Percentiles rank a stretch among this genome's conserved stretches.
Conservation (phyloP, 2,797 vertebrate genomes). For the Lithobates pipiens region DNA sequence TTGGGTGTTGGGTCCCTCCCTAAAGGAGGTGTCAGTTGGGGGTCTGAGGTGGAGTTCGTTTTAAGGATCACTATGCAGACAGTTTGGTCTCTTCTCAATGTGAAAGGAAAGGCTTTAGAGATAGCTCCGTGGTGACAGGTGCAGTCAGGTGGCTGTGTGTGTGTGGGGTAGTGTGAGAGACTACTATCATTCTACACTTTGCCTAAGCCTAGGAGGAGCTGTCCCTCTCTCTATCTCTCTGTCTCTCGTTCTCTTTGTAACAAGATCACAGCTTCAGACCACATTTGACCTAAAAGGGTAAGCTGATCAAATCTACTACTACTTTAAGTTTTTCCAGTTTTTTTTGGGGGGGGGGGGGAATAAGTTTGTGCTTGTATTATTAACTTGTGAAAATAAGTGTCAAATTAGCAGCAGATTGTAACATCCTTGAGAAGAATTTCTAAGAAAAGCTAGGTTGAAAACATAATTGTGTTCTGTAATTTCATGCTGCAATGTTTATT, state of each 20-base stretch:
- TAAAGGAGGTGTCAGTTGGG: slow-evolving; percentile 58
- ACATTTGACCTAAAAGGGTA: slow-evolving; percentile 73
- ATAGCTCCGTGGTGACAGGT: slow-evolving; percentile 65
- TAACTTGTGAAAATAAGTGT: background rate
- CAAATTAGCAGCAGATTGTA: background rate
- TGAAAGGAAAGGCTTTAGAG: slow-evolving; percentile 68
- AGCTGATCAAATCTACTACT: slow-evolving; percentile 54
- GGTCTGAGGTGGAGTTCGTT: slow-evolving; percentile 66
- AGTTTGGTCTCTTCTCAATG: slow-evolving; percentile 63
- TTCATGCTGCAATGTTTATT: background rate
- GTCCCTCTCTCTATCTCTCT: slow-evolving; percentile 41
- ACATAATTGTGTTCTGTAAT: background rate
- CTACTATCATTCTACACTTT: slow-evolving; percentile 50
- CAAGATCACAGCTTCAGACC: slow-evolving; percentile 65
- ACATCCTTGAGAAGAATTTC: background rate
- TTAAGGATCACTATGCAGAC: slow-evolving; percentile 66
- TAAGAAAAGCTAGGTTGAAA: background rate
- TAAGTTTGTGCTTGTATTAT: background rate
- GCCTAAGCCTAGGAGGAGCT: slow-evolving; percentile 67
- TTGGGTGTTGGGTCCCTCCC: slow-evolving; percentile 42
- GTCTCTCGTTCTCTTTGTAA: slow-evolving; percentile 62
- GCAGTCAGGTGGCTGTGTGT: slow-evolving; percentile 63
- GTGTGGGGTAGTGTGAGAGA: slow-evolving; percentile 41
- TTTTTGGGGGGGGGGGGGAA: background rate
- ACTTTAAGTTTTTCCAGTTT: background rate